Evolutionary conservation across 30 jellyfish, hydroid and myxozoan genomes (phyloP).

Genomic region (Cassiopea andromeda): DNA sequence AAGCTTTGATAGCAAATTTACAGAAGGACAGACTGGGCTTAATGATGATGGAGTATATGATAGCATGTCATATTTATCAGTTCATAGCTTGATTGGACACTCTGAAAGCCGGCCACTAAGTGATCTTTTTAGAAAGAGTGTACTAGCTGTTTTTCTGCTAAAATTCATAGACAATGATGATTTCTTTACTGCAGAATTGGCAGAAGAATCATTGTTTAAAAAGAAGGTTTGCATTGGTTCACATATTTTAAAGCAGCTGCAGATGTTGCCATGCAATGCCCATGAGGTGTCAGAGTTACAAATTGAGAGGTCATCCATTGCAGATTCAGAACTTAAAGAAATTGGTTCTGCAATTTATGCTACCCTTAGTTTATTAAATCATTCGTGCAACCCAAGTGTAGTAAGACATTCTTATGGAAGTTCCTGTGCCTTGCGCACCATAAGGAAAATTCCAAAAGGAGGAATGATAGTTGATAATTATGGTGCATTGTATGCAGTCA

Average conservation of each 20-base stretch:
- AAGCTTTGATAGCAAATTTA: not conserved
- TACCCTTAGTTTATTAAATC: constrained; percentile 85
- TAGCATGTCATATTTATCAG: constrained; percentile 63
- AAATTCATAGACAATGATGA: constrained; percentile 26
- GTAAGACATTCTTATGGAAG: constrained; percentile 89
- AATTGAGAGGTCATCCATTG: constrained; percentile 41
- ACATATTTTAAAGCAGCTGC: constrained; percentile 79
- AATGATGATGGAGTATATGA: constrained; percentile 48
- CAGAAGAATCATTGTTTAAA: constrained; percentile 1
- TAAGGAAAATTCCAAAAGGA: constrained; percentile 81
- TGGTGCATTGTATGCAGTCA: constrained; percentile 91
- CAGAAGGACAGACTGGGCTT: constrained; percentile 21
- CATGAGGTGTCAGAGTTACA: constrained; percentile 88
- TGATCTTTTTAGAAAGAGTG: constrained; percentile 78
- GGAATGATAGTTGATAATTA: constrained; percentile 83
- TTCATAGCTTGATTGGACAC: constrained; percentile 71
- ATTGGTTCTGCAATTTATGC: constrained; percentile 95
- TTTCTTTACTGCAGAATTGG: constrained; percentile 6
- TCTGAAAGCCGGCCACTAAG: constrained; percentile 65
- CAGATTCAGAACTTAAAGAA: constrained; percentile 74
- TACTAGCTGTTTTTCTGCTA: constrained; percentile 69
- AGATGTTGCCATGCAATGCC: constrained; percentile 97
- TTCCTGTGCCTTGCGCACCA: constrained; percentile 89
- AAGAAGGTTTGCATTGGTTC: constrained; percentile 70
- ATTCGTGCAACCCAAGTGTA: constrained; percentile 93